Base-by-base conservation (phyloP, 1,140 invertebrate genomes). In the Drosophila chauvacae region DNA sequence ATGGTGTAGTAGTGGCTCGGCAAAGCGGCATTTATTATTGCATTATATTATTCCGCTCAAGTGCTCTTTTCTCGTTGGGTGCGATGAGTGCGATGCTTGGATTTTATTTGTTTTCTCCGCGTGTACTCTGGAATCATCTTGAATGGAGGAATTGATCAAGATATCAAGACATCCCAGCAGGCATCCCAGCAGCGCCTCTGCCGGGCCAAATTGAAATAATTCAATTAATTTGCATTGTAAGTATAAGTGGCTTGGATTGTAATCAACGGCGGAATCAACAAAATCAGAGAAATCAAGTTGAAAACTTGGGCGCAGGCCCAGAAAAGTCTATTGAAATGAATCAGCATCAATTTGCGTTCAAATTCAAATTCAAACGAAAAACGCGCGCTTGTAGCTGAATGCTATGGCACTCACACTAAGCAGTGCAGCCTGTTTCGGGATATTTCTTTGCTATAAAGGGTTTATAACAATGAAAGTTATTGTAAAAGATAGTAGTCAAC, bases 181-280 rank as follows among this genome's bases (percentile, higher is more conserved):
- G 20, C 20, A 20, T 1, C 23, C 45, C 45, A 47, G 30, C 51
- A 37, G 33, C 51, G 30, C 9, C 53, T 26, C 53, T 9, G 60
- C 7, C 37, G 53, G 35, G 23, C 58, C 65, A 87, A 87, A 88
- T 88, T 88, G 86, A 90, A 88, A 90, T 90, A 88, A 88, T 88
- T 88, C 84, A 88, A 88, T 88, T 90, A 88, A 88, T 88, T 88
- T 85, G 84, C 84, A 88, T 88, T 88, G 84, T 88, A 90, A 90
- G 81, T 88, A 90, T 81, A 72, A 79, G 81, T 76, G 69, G 41
- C 75, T 77, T 10, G 63, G 77, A 88, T 83, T 87, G 83, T 87
- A 88, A 87, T 87, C 81, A 83, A 74, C 71, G 61, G 60, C 53
- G 73, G 77, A 77, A 76, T 73, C 53, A 73, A 55, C 51, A 23